Conservation (phyloP, 2,888 invertebrate species). For the Sarcophaga rosellei region DNA sequence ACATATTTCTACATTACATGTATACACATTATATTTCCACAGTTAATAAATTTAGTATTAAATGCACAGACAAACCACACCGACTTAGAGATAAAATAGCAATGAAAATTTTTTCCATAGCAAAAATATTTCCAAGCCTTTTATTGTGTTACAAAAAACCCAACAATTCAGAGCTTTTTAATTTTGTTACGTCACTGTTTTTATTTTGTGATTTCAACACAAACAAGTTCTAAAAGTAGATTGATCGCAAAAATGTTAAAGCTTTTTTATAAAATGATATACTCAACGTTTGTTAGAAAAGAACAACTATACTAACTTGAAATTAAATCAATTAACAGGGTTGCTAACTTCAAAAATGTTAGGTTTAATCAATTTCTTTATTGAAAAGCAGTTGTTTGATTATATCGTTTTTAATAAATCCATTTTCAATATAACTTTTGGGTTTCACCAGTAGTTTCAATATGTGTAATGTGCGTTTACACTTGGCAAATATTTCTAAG, state of each 20-base stretch:
- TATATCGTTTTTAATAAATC: too few relatives aligned
- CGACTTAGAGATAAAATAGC: not conserved
- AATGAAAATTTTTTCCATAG: slow-evolving; percentile 27
- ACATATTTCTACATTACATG: not conserved
- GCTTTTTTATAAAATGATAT: not conserved
- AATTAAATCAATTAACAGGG: not conserved
- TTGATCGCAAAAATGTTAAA: not conserved
- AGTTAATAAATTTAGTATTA: not conserved
- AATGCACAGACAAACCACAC: not conserved
- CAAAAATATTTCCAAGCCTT: not conserved
- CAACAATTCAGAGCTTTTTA: not conserved
- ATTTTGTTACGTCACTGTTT: not conserved
- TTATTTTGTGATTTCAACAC: not conserved
- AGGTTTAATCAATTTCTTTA: too few relatives aligned
- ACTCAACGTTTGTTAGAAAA: not conserved
- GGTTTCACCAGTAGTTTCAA: too few relatives aligned
- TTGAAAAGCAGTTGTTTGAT: too few relatives aligned
- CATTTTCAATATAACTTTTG: too few relatives aligned
- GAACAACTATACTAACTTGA: not conserved
- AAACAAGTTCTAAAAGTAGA: slow-evolving; percentile 17
- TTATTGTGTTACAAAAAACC: not conserved
- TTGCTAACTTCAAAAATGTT: not conserved
- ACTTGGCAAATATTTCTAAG: too few relatives aligned
- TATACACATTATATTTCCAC: not conserved
- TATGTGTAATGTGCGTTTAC: too few relatives aligned